Percentiles rank a stretch among this genome's conserved stretches.
Evolutionary conservation across 2,113 vertebrate species (phyloP).

Genomic region (Campylorhamphus procurvoides): DNA sequence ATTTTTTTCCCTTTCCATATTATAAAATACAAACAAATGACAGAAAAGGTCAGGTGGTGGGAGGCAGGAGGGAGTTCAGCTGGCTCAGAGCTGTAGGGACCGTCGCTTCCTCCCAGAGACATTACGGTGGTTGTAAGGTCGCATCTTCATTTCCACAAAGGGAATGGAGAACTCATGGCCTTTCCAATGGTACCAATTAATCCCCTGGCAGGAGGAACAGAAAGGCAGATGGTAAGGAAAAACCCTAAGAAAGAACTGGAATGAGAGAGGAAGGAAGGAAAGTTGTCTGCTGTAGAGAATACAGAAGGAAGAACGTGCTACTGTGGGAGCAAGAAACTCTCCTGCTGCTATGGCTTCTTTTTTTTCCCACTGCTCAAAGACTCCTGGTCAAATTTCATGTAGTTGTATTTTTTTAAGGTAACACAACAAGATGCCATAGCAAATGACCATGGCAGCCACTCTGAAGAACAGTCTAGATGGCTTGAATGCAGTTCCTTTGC

Average conservation of each 20-base stretch:
- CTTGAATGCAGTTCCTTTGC: background rate
- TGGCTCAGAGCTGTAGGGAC: conserved; percentile 81
- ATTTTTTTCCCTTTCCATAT: conserved; percentile 46
- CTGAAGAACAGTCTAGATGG: background rate
- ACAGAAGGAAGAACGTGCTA: background rate
- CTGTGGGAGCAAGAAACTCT: background rate
- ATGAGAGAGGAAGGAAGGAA: background rate
- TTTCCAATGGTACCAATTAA: conserved; percentile 99
- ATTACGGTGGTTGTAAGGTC: conserved; percentile 89
- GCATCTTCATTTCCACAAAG: conserved; percentile 98
- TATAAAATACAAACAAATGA: conserved; percentile 78
- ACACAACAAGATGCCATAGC: background rate
- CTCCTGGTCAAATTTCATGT: background rate
- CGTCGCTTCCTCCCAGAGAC: conserved; percentile 86
- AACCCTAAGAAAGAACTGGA: background rate
- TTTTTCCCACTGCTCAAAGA: background rate
- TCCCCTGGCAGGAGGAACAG: conserved; percentile 81
- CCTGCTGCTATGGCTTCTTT: background rate
- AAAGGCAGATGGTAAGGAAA: conserved; percentile 2
- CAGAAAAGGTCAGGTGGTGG: conserved; percentile 65
- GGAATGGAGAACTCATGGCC: conserved; percentile 98
- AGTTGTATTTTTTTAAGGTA: background rate
- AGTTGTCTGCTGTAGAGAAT: background rate
- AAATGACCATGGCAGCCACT: background rate
- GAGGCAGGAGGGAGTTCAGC: background rate